These are phyloP conservation scores for Siniperca scherzeri DNA, from an alignment of 2,797 vertebrate species.

Conservation along the genomic window DNA sequence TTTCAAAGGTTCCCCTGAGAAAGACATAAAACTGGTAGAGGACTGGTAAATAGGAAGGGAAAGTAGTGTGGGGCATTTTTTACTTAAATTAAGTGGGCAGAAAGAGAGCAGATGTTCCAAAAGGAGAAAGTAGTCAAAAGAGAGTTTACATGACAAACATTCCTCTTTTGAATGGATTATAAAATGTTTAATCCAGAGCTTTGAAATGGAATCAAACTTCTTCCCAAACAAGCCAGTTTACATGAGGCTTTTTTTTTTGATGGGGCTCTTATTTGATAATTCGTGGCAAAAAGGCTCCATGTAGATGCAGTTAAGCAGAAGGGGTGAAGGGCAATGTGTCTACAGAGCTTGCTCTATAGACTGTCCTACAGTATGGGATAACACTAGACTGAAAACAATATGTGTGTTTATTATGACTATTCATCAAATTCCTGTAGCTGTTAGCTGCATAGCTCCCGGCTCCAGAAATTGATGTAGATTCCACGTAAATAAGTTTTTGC, in stretches of 20 bases:
- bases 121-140: background rate
- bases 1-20: background rate
- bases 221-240: background rate
- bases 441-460: too few species aligned
- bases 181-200: conserved; percentile 15
- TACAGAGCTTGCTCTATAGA: background rate
- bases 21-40: background rate
- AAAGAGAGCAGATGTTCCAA: conserved; percentile 9
- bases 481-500: too few species aligned
- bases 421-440: too few species aligned
- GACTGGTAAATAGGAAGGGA: background rate
- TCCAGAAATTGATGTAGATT: too few species aligned
- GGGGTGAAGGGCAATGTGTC: background rate
- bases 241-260: background rate
- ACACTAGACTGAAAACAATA: too few species aligned
- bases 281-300: too few species aligned
- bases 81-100: background rate
- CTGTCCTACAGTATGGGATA: too few species aligned
- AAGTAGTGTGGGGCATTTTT: background rate
- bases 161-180: background rate
- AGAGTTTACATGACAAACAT: conserved; percentile 5
- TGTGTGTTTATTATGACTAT: too few species aligned
- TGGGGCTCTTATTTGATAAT: too few species aligned
- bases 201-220: background rate
- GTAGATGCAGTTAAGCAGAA: too few species aligned